These are phyloP conservation scores for Geodia barretti DNA, from an alignment of 37 sponge, comb jelly and placozoan genomes.

Conservation along the genomic window DNA sequence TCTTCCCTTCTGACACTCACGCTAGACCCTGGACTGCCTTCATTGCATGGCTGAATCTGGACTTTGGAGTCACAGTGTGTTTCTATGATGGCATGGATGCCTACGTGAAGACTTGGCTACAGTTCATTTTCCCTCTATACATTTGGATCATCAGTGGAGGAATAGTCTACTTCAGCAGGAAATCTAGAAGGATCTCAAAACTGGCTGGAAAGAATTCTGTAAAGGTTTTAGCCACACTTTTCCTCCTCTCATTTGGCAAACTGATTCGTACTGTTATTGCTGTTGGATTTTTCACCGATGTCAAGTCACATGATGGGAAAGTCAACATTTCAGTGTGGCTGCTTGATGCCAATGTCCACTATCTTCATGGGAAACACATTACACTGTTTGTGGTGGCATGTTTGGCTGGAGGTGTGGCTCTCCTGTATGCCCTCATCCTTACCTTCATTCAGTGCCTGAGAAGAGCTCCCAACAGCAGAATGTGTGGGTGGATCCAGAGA, in stretches of 20 bases:
- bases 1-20: slow-evolving; percentile 6
- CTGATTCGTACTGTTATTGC: slow-evolving; percentile 26
- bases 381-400: slow-evolving; percentile 11
- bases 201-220: slow-evolving; percentile 31
- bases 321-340: background rate
- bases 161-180: slow-evolving; percentile 20
- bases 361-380: slow-evolving; percentile 21
- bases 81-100: slow-evolving; percentile 46
- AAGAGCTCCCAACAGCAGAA: background rate
- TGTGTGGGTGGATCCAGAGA: background rate
- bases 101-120: slow-evolving; percentile 43
- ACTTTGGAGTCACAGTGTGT: slow-evolving; percentile 37
- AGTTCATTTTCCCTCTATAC: slow-evolving; percentile 51
- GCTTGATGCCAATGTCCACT: slow-evolving; percentile 26
- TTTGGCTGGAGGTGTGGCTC: background rate
- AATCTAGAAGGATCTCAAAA: background rate
- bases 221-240: slow-evolving; percentile 36
- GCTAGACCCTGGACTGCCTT: background rate
- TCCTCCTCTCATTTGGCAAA: slow-evolving; percentile 40
- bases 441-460: slow-evolving; percentile 6
- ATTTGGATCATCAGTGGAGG: slow-evolving; percentile 16
- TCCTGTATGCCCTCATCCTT: slow-evolving; percentile 10
- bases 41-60: slow-evolving; percentile 51
- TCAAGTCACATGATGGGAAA: background rate
- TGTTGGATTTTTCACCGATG: background rate